A percentile compares a stretch with the other conserved stretches of the same genome.
Evolutionary conservation across 2,888 invertebrate genomes (phyloP).

Genomic region (Odontomyia ornata): DNA sequence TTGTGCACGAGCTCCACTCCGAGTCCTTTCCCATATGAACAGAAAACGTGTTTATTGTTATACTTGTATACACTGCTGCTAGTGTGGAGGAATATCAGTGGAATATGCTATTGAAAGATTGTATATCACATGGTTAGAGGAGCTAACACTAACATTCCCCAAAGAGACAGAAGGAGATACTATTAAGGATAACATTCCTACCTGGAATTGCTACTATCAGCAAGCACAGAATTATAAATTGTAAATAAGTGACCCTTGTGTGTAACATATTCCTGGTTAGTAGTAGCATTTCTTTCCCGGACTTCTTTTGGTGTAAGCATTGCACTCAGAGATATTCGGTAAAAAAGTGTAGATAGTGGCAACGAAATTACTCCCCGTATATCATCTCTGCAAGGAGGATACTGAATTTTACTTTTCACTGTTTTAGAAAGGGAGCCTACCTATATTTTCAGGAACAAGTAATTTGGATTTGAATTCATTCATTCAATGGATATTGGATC

Average conservation of each 20-base stretch:
- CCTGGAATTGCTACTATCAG: constrained; percentile 52
- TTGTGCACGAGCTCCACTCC: not conserved
- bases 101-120: too few relatives aligned
- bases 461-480: not conserved
- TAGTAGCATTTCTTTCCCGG: constrained; percentile 17
- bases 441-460: not conserved
- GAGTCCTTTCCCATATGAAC: not conserved
- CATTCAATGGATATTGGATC: not conserved
- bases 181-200: constrained; percentile 44
- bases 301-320: not conserved
- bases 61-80: too few relatives aligned
- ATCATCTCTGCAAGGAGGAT: not conserved
- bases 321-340: constrained; percentile 13
- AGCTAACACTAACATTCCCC: not conserved
- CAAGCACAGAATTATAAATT: constrained; percentile 51
- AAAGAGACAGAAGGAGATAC: not conserved
- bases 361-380: not conserved
- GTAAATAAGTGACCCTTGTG: constrained; percentile 52
- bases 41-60: too few relatives aligned
- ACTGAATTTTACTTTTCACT: constrained; percentile 9
- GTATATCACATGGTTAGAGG: not conserved
- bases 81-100: too few relatives aligned
- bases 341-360: constrained; percentile 7
- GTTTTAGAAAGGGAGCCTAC: not conserved
- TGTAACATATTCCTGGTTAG: constrained; percentile 49